Percentiles rank a stretch among this genome's conserved stretches.
Evolutionary conservation across 2,113 vertebrate genomes (phyloP).

Genomic region (Corvus moneduloides): DNA sequence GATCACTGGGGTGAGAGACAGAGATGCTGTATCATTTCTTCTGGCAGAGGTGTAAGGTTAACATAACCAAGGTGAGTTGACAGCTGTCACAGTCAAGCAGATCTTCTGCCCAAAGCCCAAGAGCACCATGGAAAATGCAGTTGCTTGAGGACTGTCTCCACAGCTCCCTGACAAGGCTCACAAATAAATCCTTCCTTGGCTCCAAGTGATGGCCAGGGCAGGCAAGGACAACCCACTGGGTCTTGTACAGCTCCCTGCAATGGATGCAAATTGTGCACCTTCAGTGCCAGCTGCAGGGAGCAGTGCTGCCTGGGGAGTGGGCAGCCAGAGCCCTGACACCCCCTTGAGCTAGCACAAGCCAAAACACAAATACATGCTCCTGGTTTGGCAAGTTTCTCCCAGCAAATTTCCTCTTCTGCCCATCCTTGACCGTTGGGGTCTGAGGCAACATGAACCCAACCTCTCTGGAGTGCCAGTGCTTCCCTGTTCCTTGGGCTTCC

Average conservation of each 20-base stretch:
- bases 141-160: background rate
- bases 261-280: background rate
- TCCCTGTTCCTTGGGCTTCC: background rate
- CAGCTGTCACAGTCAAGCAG: background rate
- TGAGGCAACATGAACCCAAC: background rate
- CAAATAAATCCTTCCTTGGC: background rate
- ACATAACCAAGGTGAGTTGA: background rate
- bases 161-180: background rate
- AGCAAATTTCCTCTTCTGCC: background rate
- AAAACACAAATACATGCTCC: background rate
- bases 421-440: accelerated
- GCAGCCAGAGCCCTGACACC: background rate
- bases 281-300: background rate
- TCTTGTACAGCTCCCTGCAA: background rate
- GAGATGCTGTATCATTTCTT: background rate
- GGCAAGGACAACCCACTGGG: background rate
- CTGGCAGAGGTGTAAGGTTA: background rate
- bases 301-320: background rate
- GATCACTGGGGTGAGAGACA: background rate
- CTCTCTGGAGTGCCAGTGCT: background rate
- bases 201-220: background rate
- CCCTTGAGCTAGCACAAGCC: background rate
- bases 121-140: background rate
- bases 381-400: background rate
- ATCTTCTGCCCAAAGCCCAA: background rate